Evolutionary conservation across 2,888 invertebrate species (phyloP), one percentile per base, ranked within the genome.

Genomic region (Euspilapteryx auroguttella): DNA sequence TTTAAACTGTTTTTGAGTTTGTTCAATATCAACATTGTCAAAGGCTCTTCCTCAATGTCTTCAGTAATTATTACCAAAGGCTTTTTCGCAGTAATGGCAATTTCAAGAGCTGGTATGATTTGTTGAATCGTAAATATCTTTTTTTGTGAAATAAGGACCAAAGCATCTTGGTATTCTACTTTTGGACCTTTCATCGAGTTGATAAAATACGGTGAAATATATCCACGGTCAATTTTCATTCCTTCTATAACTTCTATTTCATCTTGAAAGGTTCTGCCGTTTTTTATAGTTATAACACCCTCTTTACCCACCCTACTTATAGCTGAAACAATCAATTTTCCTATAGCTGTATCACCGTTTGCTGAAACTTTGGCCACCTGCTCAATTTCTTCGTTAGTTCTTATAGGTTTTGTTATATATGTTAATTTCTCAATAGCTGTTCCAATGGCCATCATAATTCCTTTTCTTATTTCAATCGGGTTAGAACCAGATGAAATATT

Each of bases 321-420:
- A 13, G 99, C 98, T 49, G 87, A 85, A 13, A 97, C 92, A 42
- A 99, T 98, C 15, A 99, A 79, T 41, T 86, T 83, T 24, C 99
- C 99, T 42, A 99, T 86, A 2, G 82, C 79, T 36, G 66, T 78
- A 61, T 99, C 99, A 5, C 99, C 99, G 65, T 99, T 99, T 2
- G 98, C 98, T 4, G 98, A 98, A 47, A 99, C 97, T 1, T 97
- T 98, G 2, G 98, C 99, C 14, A 99, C 97, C 76, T 98, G 97
- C 25, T 96, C 94, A 45, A 99, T 97, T 80, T 99, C 99, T 63
- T 94, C 95, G 1, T 95, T 89, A 1, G 97, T 96, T 23, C 86
- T 94, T 0, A 99, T 95, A 11, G 85, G 84, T 47, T 89, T 94
- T 0, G 97, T 97, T 64, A 98, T 82, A 17, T 76, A 58, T 59